phyloP scores from a whole-genome alignment of 2,797 vertebrate species.

The Rhadinocentrus ornatus region DNA sequence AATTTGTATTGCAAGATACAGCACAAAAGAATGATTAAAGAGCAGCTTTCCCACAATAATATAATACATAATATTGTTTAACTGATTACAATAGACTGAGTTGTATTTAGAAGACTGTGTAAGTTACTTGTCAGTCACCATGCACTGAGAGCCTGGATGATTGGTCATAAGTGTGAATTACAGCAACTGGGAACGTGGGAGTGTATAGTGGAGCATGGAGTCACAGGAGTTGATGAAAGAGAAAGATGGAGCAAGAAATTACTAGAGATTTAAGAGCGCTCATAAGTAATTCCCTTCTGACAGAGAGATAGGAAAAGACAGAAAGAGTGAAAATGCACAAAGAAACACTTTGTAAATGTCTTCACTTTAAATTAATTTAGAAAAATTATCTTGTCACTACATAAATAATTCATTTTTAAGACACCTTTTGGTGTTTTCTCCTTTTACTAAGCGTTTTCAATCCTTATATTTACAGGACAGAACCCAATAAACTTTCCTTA shows the following conservation, averaged over 20 bases:
- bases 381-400: conserved; percentile 9
- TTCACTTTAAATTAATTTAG: conserved; percentile 10
- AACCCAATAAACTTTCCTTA: conserved; percentile 67
- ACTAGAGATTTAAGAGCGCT: conserved; percentile 6
- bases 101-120: background rate
- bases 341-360: conserved; percentile 1
- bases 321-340: background rate
- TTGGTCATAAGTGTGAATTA: conserved; percentile 20
- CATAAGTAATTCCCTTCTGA: conserved; percentile 6
- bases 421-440: conserved; percentile 5
- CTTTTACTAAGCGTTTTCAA: conserved; percentile 33
- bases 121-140: background rate
- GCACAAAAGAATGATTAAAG: background rate
- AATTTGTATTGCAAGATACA: background rate
- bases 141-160: background rate
- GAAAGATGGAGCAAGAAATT: conserved; percentile 16
- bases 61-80: background rate
- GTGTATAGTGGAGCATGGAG: background rate
- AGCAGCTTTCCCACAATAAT: background rate
- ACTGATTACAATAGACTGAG: background rate
- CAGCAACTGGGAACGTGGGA: conserved; percentile 16
- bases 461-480: conserved; percentile 38
- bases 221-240: conserved; percentile 23
- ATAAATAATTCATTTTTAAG: conserved; percentile 4
- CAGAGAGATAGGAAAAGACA: background rate